phyloP scores from a whole-genome alignment of 2,113 vertebrate species.

The Microtus richardsoni region DNA sequence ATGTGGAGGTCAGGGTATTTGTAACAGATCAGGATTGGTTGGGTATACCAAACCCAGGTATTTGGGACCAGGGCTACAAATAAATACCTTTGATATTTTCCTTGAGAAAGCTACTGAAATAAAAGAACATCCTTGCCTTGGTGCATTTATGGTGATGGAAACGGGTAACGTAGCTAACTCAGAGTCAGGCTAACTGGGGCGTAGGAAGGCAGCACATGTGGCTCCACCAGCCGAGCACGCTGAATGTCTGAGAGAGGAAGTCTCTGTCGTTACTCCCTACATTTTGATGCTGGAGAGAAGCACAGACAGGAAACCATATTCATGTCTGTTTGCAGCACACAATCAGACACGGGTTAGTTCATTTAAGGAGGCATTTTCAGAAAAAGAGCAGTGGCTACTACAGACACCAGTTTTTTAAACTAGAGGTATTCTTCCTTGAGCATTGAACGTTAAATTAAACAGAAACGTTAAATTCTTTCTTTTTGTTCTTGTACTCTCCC shows the following conservation, averaged over 20 bases:
- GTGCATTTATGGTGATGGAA: background rate
- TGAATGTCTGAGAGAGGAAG: background rate
- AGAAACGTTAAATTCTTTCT: no score
- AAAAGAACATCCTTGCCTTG: background rate
- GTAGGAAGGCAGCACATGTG: background rate
- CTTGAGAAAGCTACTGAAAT: background rate
- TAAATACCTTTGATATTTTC: background rate
- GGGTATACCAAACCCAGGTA: background rate
- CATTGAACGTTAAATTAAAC: background rate
- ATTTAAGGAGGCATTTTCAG: background rate
- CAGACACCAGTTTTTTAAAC: background rate
- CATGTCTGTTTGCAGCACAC: no score
- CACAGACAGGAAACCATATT: background rate
- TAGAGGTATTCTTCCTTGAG: background rate
- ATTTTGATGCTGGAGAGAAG: no score
- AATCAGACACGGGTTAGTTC: background rate
- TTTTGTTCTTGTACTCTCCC: background rate
- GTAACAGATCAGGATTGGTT: background rate
- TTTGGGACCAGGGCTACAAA: background rate
- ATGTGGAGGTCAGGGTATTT: background rate
- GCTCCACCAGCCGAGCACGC: background rate
- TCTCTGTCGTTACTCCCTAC: no score
- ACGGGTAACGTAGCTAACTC: background rate
- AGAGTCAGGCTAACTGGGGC: no score
- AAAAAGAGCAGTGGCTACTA: background rate